These are phyloP conservation scores for Eristalinus aeneus DNA, from an alignment of 2,888 invertebrate genomes.

Conservation along the genomic window DNA sequence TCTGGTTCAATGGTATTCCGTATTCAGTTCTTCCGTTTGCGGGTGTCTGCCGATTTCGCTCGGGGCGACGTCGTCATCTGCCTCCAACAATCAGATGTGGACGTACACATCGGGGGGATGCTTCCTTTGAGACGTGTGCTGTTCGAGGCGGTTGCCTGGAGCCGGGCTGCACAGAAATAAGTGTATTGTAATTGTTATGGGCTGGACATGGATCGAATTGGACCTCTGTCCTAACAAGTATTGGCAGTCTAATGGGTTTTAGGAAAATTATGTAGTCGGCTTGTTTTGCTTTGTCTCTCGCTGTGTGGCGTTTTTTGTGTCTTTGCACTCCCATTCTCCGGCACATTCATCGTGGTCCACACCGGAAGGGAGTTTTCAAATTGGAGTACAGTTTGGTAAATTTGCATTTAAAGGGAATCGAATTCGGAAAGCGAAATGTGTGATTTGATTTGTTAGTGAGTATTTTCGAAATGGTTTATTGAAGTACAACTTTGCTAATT, in stretches of 20 bases:
- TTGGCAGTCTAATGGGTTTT: slow-evolving; percentile 68
- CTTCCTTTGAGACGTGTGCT: slow-evolving; percentile 2
- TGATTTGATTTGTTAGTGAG: slow-evolving; percentile 4
- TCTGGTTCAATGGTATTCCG: slow-evolving; percentile 65
- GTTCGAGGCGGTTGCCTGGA: background rate
- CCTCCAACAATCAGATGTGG: slow-evolving; percentile 49
- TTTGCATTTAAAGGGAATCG: slow-evolving; percentile 49
- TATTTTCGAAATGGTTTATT: slow-evolving; percentile 1
- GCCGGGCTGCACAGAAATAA: slow-evolving; percentile 54
- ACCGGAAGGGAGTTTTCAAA: slow-evolving; percentile 8
- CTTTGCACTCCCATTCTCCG: background rate
- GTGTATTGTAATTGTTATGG: slow-evolving; percentile 70
- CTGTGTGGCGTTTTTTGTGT: background rate
- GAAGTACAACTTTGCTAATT: background rate
- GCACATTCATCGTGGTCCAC: background rate
- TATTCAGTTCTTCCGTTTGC: slow-evolving; percentile 51
- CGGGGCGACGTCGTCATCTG: slow-evolving; percentile 21
- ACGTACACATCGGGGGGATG: slow-evolving; percentile 8
- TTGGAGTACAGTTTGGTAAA: slow-evolving; percentile 19
- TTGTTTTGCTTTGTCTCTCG: slow-evolving; percentile 46
- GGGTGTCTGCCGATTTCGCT: slow-evolving; percentile 53
- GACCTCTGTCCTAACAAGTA: slow-evolving; percentile 58
- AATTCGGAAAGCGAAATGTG: slow-evolving; percentile 9
- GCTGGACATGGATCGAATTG: slow-evolving; percentile 66
- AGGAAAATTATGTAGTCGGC: slow-evolving; percentile 64